These are phyloP conservation scores for Henricia sp. DNA, from an alignment of 53 echinoderm and acorn worm species.

Conservation along the genomic window DNA sequence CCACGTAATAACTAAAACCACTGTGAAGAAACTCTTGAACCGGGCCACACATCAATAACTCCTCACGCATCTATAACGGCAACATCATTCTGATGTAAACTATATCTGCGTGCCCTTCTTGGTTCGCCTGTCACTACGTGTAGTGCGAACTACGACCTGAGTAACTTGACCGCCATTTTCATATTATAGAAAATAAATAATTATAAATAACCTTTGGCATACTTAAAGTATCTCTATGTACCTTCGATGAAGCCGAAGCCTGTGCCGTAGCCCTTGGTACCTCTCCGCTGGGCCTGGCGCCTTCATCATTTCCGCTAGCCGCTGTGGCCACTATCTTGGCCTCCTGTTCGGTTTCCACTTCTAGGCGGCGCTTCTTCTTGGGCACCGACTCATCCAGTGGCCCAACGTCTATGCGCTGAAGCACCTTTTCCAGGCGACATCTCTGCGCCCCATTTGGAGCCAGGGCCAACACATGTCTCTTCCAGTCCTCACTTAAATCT, in stretches of 20 bases:
- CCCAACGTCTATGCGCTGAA: background rate
- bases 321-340: background rate
- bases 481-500: background rate
- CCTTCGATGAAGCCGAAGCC: background rate
- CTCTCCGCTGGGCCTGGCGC: background rate
- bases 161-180: too few relatives aligned
- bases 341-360: background rate
- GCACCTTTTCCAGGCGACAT: slow-evolving; percentile 1
- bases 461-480: background rate
- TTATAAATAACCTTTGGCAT: too few relatives aligned
- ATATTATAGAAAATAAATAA: too few relatives aligned
- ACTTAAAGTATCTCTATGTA: too few relatives aligned
- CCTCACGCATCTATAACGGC: too few relatives aligned
- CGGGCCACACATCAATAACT: too few relatives aligned
- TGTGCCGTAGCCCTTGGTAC: background rate
- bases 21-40: too few relatives aligned
- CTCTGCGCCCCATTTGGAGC: slow-evolving; percentile 9
- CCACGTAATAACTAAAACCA: too few relatives aligned
- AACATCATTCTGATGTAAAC: too few relatives aligned
- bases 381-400: background rate
- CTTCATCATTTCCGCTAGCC: background rate
- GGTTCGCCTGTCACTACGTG: too few relatives aligned
- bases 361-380: background rate
- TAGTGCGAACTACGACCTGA: too few relatives aligned
- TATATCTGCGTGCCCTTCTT: too few relatives aligned